Evolutionary conservation across 2,113 vertebrate genomes (phyloP).

Genomic region (Lanius ludovicianus): DNA sequence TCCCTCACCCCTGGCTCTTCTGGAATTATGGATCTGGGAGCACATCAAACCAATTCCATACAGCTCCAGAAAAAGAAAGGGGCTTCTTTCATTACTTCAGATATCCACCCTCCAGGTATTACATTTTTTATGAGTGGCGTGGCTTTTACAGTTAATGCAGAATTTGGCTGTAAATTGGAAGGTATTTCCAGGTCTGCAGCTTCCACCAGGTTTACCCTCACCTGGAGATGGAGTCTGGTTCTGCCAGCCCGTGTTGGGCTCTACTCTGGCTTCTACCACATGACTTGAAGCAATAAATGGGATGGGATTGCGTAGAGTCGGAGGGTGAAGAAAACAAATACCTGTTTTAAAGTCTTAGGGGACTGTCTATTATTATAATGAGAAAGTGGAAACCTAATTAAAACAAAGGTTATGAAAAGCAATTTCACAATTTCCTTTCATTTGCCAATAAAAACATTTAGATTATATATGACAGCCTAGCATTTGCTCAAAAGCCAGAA

Average conservation of each 20-base stretch:
- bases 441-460: slow-evolving; percentile 31
- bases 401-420: slow-evolving; percentile 33
- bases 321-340: slow-evolving; percentile 12
- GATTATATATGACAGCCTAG: neutral
- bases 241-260: neutral
- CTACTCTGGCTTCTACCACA: neutral
- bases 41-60: neutral
- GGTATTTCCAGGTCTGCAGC: neutral
- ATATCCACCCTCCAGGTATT: neutral
- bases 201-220: neutral
- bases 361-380: neutral
- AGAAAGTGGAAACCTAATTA: slow-evolving; percentile 34
- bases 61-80: neutral
- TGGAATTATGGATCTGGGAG: neutral
- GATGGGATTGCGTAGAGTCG: neutral
- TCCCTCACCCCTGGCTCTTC: neutral
- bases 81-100: neutral
- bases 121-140: neutral
- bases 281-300: neutral
- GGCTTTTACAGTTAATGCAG: neutral
- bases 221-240: neutral
- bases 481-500: slow-evolving; percentile 5
- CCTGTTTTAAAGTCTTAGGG: neutral
- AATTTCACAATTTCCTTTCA: slow-evolving; percentile 29
- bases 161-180: neutral